Conservation (phyloP, 2,113 vertebrate genomes). For the Ibidorhyncha struthersii region DNA sequence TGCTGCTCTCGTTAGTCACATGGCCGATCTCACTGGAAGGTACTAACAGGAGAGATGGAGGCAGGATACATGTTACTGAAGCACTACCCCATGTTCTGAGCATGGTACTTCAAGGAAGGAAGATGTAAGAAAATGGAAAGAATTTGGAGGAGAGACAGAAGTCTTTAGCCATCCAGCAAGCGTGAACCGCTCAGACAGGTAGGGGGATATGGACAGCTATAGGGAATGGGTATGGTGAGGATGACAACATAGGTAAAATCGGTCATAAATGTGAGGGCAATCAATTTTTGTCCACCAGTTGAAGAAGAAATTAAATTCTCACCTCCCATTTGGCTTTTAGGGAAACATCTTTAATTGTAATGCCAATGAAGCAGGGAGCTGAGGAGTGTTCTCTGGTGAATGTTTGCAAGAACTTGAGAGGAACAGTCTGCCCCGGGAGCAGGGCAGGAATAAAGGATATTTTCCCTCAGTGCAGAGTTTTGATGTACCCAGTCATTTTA, state of each 20-base stretch:
- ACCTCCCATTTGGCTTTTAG: background rate
- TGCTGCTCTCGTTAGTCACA: background rate
- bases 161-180: background rate
- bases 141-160: background rate
- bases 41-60: background rate
- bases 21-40: background rate
- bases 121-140: background rate
- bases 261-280: background rate
- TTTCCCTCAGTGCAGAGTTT: background rate
- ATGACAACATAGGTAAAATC: background rate
- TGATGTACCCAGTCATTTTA: background rate
- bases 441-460: background rate
- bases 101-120: background rate
- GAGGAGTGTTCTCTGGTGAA: background rate
- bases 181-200: background rate
- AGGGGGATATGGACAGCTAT: accelerated
- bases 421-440: background rate
- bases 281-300: background rate
- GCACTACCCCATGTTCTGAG: background rate
- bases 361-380: background rate
- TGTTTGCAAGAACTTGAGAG: background rate
- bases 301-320: background rate
- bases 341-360: background rate
- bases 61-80: background rate
- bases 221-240: too few relatives aligned